Evolutionary conservation across 2,797 vertebrate genomes (phyloP), one percentile per base, ranked within the genome.

Genomic region (Cirrhinus mrigala): DNA sequence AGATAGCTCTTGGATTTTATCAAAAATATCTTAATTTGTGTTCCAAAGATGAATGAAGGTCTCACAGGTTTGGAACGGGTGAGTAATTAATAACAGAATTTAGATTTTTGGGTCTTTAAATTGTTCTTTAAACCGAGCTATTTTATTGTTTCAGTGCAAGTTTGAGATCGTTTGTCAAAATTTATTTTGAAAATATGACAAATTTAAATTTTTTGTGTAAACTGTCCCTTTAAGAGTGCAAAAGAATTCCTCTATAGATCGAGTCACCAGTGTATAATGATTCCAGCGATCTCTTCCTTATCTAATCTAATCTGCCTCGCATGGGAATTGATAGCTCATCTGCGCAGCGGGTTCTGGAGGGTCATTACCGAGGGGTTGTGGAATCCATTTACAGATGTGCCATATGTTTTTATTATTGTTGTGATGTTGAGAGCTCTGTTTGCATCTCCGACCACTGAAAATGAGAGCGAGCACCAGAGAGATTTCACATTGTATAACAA

Each of bases 351-450:
- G 24, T 46, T 78, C 75, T 56, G 74, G 37, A 69, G 16, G 62
- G 62, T 68, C 48, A 69, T 84, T 56, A 69, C 71, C 5, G 11
- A 50, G 48, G 37, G 60, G 33, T 84, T 77, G 58, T 68, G 82
- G 62, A 84, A 78, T 84, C 62, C 10, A 84, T 84, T 84, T 66
- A 46, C 62, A 78, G 50, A 66, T 84, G 74, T 84, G 62, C 82
- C 60, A 76, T 83, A 76, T 76, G 29, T 83, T 82, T 83, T 68
- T 68, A 68, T 68, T 40, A 56, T 76, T 68, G 62, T 77, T 68
- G 73, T 69, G 62, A 77, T 73, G 52, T 44, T 60, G 46, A 77
- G 73, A 37, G 50, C 16, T 27, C 82, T 64, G 44, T 44, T 60
- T 73, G 54, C 24, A 75, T 75, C 70, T 64, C 44, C 6, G 44